These are phyloP conservation scores for Decapterus maruadsi DNA, from an alignment of 2,797 vertebrate species.

Conservation along the genomic window DNA sequence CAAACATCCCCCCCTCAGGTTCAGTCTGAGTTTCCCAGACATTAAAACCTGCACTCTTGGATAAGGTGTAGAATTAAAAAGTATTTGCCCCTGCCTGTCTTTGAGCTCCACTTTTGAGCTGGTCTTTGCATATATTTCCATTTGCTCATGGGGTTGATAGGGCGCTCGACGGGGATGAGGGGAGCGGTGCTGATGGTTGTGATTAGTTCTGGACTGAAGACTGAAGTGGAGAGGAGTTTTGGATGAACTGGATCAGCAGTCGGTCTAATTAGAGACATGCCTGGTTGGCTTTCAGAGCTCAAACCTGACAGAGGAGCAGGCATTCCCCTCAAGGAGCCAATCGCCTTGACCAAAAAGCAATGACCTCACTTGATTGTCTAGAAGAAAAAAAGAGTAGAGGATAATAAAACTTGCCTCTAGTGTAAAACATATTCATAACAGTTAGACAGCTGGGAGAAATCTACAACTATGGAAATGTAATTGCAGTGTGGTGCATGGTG, in stretches of 20 bases:
- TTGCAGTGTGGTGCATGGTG: constrained; percentile 4
- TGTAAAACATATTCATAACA: constrained; percentile 16
- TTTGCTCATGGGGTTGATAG: constrained; percentile 63
- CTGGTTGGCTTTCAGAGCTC: constrained; percentile 57
- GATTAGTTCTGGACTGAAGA: constrained; percentile 77
- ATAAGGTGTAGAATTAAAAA: constrained; percentile 41
- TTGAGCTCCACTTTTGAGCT: constrained; percentile 32
- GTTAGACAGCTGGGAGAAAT: constrained; percentile 3
- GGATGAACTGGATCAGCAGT: constrained; percentile 63
- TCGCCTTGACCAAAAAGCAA: constrained; percentile 53
- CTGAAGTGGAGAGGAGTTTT: constrained; percentile 48
- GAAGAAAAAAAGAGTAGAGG: constrained; percentile 40
- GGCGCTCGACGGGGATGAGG: constrained; percentile 48
- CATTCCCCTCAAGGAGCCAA: constrained; percentile 48
- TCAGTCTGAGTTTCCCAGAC: constrained; percentile 45
- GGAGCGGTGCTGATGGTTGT: constrained; percentile 71
- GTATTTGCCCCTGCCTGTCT: constrained; percentile 38
- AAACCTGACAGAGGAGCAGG: constrained; percentile 55
- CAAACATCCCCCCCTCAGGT: constrained; percentile 28
- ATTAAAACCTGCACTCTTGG: constrained; percentile 38
- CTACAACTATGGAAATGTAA: neutral
- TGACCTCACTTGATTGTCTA: constrained; percentile 60
- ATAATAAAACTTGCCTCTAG: constrained; percentile 27
- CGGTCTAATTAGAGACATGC: constrained; percentile 69
- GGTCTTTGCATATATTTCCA: constrained; percentile 69